A percentile compares a stretch with the other conserved stretches of the same genome.
Evolutionary conservation across 1,140 invertebrate species (phyloP).

Genomic region (Berghia stephanieae): DNA sequence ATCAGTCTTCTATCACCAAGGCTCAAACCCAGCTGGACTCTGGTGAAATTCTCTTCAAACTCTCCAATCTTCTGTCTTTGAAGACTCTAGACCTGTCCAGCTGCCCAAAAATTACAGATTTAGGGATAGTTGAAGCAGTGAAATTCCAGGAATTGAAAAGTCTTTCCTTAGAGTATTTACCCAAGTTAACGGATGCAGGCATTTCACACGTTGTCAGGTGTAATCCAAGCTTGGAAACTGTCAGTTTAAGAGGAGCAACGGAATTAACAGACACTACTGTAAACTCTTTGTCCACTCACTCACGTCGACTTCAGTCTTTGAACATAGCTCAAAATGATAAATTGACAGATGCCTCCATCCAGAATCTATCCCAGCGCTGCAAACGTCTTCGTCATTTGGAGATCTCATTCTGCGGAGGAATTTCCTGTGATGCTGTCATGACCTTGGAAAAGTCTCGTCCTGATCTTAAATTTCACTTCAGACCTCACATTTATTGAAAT

Average conservation of each 20-base stretch:
- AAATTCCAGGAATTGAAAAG: slow-evolving; percentile 9
- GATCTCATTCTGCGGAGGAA: slow-evolving; percentile 4
- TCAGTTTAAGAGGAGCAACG: neutral
- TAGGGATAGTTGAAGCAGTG: slow-evolving; percentile 8
- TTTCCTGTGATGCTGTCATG: neutral
- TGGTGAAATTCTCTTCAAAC: neutral
- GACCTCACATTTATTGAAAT: slow-evolving; percentile 25
- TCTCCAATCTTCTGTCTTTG: slow-evolving; percentile 8
- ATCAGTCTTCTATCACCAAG: slow-evolving; percentile 9
- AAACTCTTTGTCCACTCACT: neutral
- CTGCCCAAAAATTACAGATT: slow-evolving; percentile 16
- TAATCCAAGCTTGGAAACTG: slow-evolving; percentile 19
- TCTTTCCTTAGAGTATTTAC: slow-evolving; percentile 8
- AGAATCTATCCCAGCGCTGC: neutral
- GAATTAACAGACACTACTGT: slow-evolving; percentile 15
- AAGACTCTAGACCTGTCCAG: slow-evolving; percentile 20
- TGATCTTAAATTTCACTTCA: slow-evolving; percentile 10
- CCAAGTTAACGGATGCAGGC: neutral
- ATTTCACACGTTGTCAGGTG: neutral
- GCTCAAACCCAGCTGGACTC: neutral
- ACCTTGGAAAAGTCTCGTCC: neutral
- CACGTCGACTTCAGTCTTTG: neutral
- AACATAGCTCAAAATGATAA: slow-evolving; percentile 19
- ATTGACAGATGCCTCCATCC: slow-evolving; percentile 6
- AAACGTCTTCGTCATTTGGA: slow-evolving; percentile 15